Conservation (phyloP, 35 echinoderm and acorn worm genomes). For the Apostichopus californicus region DNA sequence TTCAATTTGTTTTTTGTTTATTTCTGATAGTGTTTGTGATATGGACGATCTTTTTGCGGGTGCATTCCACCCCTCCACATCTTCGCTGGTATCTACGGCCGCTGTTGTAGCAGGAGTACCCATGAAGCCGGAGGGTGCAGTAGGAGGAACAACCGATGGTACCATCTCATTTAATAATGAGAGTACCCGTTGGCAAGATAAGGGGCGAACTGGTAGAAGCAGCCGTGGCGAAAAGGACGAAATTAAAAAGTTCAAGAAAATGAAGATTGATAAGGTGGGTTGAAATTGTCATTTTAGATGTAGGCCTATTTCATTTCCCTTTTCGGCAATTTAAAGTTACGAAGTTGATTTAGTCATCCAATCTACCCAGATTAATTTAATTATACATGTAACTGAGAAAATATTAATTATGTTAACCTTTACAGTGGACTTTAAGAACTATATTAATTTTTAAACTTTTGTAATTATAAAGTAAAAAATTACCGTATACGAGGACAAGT, state of each 20-base stretch:
- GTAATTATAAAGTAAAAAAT: no score
- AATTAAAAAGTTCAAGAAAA: constrained; percentile 84
- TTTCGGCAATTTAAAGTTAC: no score
- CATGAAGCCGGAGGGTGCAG: constrained; percentile 15
- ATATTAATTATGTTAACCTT: background rate
- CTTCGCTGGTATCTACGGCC: constrained; percentile 52
- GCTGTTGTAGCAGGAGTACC: constrained; percentile 49
- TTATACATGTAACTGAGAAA: no score
- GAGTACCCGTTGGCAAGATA: constrained; percentile 60
- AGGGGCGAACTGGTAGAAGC: constrained; percentile 17
- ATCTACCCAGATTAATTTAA: no score
- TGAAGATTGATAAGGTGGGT: constrained; percentile 91
- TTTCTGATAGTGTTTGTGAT: background rate
- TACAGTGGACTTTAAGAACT: no score
- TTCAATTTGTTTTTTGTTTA: background rate
- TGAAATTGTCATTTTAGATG: background rate
- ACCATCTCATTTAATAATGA: constrained; percentile 25
- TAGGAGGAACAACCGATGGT: background rate
- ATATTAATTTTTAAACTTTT: no score
- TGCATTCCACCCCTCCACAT: constrained; percentile 28
- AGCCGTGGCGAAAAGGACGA: constrained; percentile 74
- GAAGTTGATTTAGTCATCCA: no score
- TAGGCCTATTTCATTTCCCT: no score
- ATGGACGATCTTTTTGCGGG: constrained; percentile 57
- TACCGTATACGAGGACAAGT: no score